Evolutionary conservation across 2,113 vertebrate species (phyloP).

Genomic region (Chionodraco myersi): DNA sequence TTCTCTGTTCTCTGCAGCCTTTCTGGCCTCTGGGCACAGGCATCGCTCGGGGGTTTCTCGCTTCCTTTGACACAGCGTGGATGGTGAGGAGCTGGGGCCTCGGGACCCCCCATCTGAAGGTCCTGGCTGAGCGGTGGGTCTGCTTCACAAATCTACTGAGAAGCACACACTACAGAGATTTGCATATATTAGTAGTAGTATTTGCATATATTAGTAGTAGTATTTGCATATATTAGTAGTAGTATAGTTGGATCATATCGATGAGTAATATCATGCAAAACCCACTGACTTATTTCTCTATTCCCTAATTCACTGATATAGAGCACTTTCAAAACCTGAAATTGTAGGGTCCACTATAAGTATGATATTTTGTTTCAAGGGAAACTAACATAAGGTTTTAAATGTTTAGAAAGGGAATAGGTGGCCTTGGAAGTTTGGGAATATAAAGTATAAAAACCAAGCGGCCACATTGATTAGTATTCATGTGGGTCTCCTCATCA

Average conservation of each 20-base stretch:
- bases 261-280: no score
- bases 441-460: not conserved
- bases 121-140: conserved; percentile 92
- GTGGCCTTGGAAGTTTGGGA: not conserved
- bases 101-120: conserved; percentile 82
- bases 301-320: not conserved
- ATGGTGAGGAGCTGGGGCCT: conserved; percentile 93
- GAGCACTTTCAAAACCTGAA: no score
- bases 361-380: not conserved
- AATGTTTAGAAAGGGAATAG: not conserved
- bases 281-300: not conserved
- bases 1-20: conserved; percentile 81
- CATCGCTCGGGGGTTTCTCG: conserved; percentile 92
- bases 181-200: not conserved
- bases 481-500: not conserved
- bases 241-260: no score
- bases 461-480: not conserved
- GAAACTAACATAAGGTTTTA: not conserved
- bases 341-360: not conserved
- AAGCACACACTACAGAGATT: not conserved
- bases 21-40: conserved; percentile 98
- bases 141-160: not conserved
- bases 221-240: no score
- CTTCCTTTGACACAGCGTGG: conserved; percentile 91
- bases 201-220: no score